A percentile compares a stretch with the other conserved stretches of the same genome.
phyloP scores from a whole-genome alignment of 92 coral and sea anemone species.

The Bergia puertoricense region DNA sequence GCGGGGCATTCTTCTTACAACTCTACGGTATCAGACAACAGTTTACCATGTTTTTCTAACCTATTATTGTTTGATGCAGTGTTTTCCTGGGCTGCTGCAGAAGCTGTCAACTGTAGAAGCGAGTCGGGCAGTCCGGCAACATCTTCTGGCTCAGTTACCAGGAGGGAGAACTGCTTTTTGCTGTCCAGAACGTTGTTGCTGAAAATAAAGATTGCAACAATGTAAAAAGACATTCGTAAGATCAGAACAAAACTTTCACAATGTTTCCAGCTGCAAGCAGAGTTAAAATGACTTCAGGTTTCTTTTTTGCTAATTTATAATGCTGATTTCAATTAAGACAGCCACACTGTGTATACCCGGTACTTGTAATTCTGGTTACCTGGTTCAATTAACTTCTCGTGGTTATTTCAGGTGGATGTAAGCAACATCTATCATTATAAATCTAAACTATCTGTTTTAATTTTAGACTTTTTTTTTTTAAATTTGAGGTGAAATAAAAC shows the following conservation, averaged over 20 bases:
- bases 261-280: not conserved
- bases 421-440: too few species aligned
- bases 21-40: not conserved
- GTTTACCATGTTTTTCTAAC: not conserved
- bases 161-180: conserved; percentile 67
- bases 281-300: not conserved
- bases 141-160: conserved; percentile 63
- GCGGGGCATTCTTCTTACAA: not conserved
- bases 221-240: not conserved
- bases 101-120: conserved; percentile 69
- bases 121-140: conserved; percentile 76
- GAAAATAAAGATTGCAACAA: not conserved
- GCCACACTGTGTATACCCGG: not conserved
- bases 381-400: too few species aligned
- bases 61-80: not conserved
- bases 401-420: too few species aligned
- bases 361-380: too few species aligned
- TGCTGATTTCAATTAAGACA: not conserved
- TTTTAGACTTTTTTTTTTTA: too few species aligned
- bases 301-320: not conserved
- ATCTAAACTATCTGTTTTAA: too few species aligned
- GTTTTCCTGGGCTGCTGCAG: conserved; percentile 57
- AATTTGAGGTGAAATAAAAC: too few species aligned
- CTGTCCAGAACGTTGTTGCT: conserved; percentile 90
- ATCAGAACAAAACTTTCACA: not conserved